These are phyloP conservation scores for Tenthredo amoena DNA, from an alignment of 2,888 invertebrate species.

Conservation along the genomic window DNA sequence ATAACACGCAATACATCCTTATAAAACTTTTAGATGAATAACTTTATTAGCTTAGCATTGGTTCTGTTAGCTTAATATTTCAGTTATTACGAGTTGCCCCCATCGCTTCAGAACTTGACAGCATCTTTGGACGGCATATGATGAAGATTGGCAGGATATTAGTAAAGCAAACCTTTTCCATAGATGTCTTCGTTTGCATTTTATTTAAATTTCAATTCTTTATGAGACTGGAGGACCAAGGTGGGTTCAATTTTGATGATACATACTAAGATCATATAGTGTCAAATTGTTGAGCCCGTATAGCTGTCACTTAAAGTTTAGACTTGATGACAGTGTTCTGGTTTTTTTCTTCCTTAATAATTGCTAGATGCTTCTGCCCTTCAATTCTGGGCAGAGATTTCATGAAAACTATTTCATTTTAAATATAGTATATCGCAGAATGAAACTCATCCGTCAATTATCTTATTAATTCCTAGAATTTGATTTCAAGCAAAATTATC, in stretches of 20 bases:
- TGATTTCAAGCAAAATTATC: not conserved
- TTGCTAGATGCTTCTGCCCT: not conserved
- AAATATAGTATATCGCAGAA: not conserved
- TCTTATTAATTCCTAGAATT: not conserved
- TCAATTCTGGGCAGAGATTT: not conserved
- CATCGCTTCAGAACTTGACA: not conserved
- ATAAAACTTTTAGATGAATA: not conserved
- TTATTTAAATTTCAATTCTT: constrained; percentile 15
- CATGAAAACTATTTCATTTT: not conserved
- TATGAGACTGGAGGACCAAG: not conserved
- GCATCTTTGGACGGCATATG: not conserved
- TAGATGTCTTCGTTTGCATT: constrained; percentile 1
- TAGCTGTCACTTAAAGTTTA: not conserved
- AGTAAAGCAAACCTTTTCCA: not conserved
- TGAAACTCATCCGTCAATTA: not conserved
- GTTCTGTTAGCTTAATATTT: not conserved
- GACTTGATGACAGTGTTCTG: not conserved
- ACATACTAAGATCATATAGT: not conserved
- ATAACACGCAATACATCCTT: not conserved
- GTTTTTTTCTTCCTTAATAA: not conserved
- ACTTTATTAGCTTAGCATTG: not conserved
- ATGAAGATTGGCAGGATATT: constrained; percentile 43
- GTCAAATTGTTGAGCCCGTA: not conserved
- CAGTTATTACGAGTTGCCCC: not conserved
- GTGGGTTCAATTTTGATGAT: not conserved